These are phyloP conservation scores for Anarrhichthys ocellatus DNA, from an alignment of 2,113 vertebrate species.

Conservation along the genomic window DNA sequence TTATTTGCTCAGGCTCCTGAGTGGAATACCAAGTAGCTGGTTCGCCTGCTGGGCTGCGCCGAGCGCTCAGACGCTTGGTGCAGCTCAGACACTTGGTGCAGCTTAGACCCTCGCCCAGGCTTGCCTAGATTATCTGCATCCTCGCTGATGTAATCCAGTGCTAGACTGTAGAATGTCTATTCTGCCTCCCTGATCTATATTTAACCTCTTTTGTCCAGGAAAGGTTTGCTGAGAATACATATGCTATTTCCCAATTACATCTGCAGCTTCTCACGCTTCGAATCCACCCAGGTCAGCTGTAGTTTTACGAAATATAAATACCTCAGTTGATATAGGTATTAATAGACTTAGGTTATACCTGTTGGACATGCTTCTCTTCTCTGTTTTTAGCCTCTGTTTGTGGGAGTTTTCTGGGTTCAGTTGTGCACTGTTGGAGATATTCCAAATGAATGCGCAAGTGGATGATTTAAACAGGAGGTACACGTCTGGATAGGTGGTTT, in stretches of 20 bases:
- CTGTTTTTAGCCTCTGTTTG: neutral
- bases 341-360: neutral
- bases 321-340: neutral
- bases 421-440: neutral
- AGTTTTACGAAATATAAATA: neutral
- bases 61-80: constrained; percentile 44
- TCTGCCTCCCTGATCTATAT: constrained; percentile 5
- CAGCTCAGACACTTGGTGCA: constrained; percentile 54
- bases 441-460: neutral
- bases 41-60: constrained; percentile 51
- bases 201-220: constrained; percentile 16
- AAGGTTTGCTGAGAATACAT: neutral
- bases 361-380: neutral
- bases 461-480: neutral
- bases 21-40: constrained; percentile 77
- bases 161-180: constrained; percentile 24
- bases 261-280: constrained; percentile 1
- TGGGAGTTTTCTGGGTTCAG: neutral
- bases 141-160: constrained; percentile 54
- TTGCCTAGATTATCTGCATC: constrained; percentile 50
- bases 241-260: neutral
- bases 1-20: constrained; percentile 37
- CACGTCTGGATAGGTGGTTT: neutral
- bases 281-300: neutral
- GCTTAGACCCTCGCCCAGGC: constrained; percentile 33